Evolutionary conservation across 2,888 invertebrate species (phyloP).

Genomic region (Melanchra persicariae): DNA sequence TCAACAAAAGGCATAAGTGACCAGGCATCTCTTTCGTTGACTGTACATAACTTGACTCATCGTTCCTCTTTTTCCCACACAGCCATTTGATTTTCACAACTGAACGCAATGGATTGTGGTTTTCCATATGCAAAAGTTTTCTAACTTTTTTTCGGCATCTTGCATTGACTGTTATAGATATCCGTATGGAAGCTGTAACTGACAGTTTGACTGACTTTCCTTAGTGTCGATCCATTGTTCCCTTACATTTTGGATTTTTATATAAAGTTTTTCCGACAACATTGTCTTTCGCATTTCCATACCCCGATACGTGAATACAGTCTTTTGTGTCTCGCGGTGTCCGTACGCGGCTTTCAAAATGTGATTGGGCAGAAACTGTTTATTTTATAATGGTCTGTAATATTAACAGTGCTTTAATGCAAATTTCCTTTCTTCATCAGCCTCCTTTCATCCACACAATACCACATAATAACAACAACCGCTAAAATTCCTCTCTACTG

Average conservation of each 20-base stretch:
- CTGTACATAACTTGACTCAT: background rate
- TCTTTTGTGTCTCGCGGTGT: background rate
- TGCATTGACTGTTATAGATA: constrained; percentile 22
- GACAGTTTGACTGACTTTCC: constrained; percentile 29
- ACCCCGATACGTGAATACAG: background rate
- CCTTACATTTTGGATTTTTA: background rate
- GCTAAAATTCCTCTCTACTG: constrained; percentile 42
- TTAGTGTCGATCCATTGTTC: constrained; percentile 22
- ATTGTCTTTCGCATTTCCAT: background rate
- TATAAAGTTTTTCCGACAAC: background rate
- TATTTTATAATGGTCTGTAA: background rate
- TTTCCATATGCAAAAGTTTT: constrained; percentile 27
- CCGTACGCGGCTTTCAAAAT: background rate
- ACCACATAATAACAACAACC: constrained; percentile 37
- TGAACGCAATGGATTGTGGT: constrained; percentile 13
- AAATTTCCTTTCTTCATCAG: background rate
- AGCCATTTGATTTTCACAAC: constrained; percentile 16
- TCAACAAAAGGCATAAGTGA: background rate
- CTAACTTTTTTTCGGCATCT: constrained; percentile 20
- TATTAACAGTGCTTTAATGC: background rate
- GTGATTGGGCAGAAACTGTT: background rate
- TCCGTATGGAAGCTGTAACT: constrained; percentile 25
- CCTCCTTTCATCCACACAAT: background rate
- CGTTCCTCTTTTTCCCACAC: constrained; percentile 11
- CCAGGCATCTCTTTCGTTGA: background rate